Conservation (phyloP, 2,797 vertebrate genomes). For the Synaphobranchus kaupii region DNA sequence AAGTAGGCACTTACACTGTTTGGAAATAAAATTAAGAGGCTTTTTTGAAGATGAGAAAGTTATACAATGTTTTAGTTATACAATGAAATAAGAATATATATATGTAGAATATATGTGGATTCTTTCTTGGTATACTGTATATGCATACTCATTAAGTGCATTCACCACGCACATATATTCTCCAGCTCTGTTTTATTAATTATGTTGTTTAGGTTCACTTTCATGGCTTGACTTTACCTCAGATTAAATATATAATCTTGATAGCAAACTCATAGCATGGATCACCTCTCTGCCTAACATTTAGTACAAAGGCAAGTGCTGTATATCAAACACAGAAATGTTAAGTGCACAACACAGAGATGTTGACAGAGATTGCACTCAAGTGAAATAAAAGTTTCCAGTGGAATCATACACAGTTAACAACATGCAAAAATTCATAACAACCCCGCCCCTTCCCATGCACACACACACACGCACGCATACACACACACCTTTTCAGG, state of each 20-base stretch:
- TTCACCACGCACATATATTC: neutral
- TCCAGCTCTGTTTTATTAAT: neutral
- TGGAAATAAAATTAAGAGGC: neutral
- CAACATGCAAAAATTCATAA: neutral
- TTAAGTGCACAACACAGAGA: neutral
- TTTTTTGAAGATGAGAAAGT: neutral
- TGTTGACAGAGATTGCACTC: neutral
- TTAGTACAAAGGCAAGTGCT: neutral
- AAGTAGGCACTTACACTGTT: neutral
- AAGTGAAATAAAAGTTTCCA: neutral
- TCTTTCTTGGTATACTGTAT: neutral
- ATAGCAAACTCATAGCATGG: neutral
- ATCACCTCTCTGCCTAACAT: neutral
- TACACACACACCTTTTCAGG: neutral
- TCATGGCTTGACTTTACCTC: neutral
- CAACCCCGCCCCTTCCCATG: neutral
- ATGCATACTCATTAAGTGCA: neutral
- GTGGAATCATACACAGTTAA: constrained; percentile 41
- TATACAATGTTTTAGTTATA: neutral
- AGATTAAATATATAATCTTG: neutral
- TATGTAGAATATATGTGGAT: neutral
- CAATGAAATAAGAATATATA: neutral
- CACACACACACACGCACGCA: neutral
- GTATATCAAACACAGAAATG: neutral
- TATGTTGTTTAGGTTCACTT: neutral